Percentiles rank a stretch among this genome's conserved stretches.
Evolutionary conservation across 1,140 invertebrate species (phyloP).

Genomic region (Dendrolimus punctatus): DNA sequence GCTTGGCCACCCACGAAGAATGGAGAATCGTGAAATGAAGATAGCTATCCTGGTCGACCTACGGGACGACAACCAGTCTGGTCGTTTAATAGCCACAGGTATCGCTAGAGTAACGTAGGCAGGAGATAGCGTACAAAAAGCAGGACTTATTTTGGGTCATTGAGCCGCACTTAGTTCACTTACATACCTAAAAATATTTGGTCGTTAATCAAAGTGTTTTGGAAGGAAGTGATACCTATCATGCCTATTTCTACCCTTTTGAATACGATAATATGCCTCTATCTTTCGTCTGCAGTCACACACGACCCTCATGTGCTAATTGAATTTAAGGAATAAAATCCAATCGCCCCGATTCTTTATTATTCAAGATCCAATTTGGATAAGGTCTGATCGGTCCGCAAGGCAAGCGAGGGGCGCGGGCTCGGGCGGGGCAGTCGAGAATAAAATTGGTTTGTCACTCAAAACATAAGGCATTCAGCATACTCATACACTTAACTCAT

Average conservation of each 20-base stretch:
- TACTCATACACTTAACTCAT: slow-evolving; percentile 21
- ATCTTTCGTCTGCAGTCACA: slow-evolving; percentile 67
- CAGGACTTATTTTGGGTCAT: too few relatives aligned
- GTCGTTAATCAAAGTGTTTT: too few relatives aligned
- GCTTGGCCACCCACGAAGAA: too few relatives aligned
- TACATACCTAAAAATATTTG: too few relatives aligned
- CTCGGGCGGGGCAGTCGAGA: slow-evolving; percentile 56
- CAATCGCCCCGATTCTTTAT: slow-evolving; percentile 74
- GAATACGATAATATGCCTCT: slow-evolving; percentile 67
- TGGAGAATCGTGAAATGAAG: too few relatives aligned
- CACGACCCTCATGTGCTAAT: slow-evolving; percentile 68
- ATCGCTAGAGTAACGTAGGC: too few relatives aligned
- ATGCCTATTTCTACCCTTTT: slow-evolving; percentile 36
- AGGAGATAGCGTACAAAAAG: too few relatives aligned
- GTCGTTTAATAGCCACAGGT: too few relatives aligned
- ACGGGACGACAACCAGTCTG: too few relatives aligned
- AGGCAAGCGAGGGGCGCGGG: slow-evolving; percentile 27
- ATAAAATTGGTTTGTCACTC: slow-evolving; percentile 72
- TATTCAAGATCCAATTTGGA: slow-evolving; percentile 75
- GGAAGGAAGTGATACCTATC: too few relatives aligned
- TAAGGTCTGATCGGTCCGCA: slow-evolving; percentile 70
- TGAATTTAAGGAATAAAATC: slow-evolving; percentile 75
- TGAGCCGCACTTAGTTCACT: too few relatives aligned
- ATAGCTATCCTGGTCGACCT: too few relatives aligned
- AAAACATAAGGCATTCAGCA: slow-evolving; percentile 68